Percentiles rank a stretch among this genome's conserved stretches.
Conservation (phyloP, 1,140 invertebrate genomes). For the Liolophura sinensis region DNA sequence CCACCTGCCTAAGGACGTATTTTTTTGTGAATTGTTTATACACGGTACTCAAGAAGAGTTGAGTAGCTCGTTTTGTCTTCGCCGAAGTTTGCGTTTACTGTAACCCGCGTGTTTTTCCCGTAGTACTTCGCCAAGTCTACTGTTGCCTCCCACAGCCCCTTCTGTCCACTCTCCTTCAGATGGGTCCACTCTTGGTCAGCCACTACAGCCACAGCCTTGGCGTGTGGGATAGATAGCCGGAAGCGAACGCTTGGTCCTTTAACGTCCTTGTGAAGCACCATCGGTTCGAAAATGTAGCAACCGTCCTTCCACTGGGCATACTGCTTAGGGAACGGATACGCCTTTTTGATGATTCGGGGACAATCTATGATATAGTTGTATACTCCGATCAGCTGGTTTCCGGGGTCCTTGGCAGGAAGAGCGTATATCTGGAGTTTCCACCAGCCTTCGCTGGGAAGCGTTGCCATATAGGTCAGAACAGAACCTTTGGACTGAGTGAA, state of each 20-base stretch:
- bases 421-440: slow-evolving; percentile 56
- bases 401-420: slow-evolving; percentile 32
- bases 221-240: slow-evolving; percentile 37
- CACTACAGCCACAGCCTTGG: slow-evolving; percentile 48
- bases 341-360: too few species aligned
- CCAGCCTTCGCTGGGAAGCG: slow-evolving; percentile 39
- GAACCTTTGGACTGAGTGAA: slow-evolving; percentile 38
- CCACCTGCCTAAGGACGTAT: too few species aligned
- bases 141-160: too few species aligned
- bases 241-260: slow-evolving; percentile 33
- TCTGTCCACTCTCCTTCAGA: slow-evolving; percentile 30
- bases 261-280: slow-evolving; percentile 32
- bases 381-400: slow-evolving; percentile 51
- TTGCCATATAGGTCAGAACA: slow-evolving; percentile 29
- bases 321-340: slow-evolving; percentile 48
- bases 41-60: slow-evolving; percentile 51
- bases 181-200: slow-evolving; percentile 51
- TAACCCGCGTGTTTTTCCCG: slow-evolving; percentile 36
- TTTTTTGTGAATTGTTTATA: slow-evolving; percentile 21
- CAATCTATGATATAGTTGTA: slow-evolving; percentile 52
- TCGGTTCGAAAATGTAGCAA: slow-evolving; percentile 46
- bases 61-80: slow-evolving; percentile 51
- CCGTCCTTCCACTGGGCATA: slow-evolving; percentile 58
- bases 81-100: slow-evolving; percentile 54
- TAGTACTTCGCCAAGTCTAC: background rate